Evolutionary conservation across 2,797 vertebrate genomes (phyloP), one percentile per base, ranked within the genome.

Genomic region (Oceanodroma leucorhoa): DNA sequence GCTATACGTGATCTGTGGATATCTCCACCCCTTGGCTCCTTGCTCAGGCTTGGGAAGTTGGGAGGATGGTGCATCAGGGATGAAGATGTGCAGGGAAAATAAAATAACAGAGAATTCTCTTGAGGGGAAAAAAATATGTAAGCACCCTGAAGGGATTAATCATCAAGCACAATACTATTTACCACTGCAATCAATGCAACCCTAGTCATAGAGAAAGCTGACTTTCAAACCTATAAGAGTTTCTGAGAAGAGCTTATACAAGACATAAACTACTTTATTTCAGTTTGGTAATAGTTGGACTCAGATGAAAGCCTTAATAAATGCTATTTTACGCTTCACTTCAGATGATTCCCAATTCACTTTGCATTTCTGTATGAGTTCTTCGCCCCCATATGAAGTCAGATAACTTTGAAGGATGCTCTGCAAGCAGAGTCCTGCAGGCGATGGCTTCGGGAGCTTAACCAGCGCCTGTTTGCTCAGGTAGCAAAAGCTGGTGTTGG

Each of bases 401-500:
- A 51, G 41, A 10, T 46, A 6, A 83, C 50, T 91, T 17, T 50
- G 54, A 73, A 53, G 45, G 88, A 24, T 58, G 41, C 23, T 70
- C 48, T 76, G 64, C 64, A 26, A 36, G 16, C 65, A 29, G 32
- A 86, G 18, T 21, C 60, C 69, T 72, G 51, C 43, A 65, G 64
- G 40, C 0, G 0, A 29, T 12, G 18, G 18, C 24, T 5, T 0
- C 55, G 88, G 62, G 54, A 93, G 13, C 32, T 55, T 14, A 34
- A 53, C 53, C 67, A 75, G 55, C 0, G 0, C 16, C 54, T 30
- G 3, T 54, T 54, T 79, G 55, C 78, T 73, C 80, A 75, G 58
- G 69, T 10, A 67, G 58, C 15, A 61, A 66, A 82, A 82, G 36
- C 21, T 51, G 21, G 5, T 48, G 34, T 3, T 46, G 71, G 46